Evolutionary conservation across 92 coral and sea anemone species (phyloP), one percentile per base, ranked within the genome.

Genomic region (Heteractis magnifica): DNA sequence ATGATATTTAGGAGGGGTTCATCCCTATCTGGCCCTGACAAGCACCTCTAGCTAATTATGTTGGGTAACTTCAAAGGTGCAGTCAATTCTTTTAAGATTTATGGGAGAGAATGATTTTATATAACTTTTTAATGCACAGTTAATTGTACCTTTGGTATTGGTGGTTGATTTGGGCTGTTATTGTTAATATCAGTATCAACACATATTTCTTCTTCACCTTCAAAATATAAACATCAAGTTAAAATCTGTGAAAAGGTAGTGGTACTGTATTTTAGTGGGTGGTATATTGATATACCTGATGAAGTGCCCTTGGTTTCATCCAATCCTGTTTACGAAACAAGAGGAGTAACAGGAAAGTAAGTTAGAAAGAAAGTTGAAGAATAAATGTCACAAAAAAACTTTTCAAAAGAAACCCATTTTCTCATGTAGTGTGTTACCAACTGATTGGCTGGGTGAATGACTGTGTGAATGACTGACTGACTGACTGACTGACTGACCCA

Each of bases 261-360:
- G 13, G 4, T 18, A 3, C 9, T 65, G 23, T 34, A 51, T 56
- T 64, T 49, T 20, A 19, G 49, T 41, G 9, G 12, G 12, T 20
- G 34, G n/a, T 7, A 8, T 26, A 11, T 4, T 65, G n/a, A 78
- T 55, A 26, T 75, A 88, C 91, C 91, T 52, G 91, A 78, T 11
- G 85, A 59, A 20, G 14, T 1, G 16, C 34, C 70, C 16, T 71
- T 81, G 18, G 91, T 56, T 49, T 75, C 81, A 56, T 88, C 91
- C 59, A 88, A 76, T 53, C 91, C 91, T 88, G 56, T 13, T 51
- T 58, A 74, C 58, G 4, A 51, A 3, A 62, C 18, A 56, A 21
- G 2, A 23, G 41, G 9, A 74, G 9, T 6, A 44, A 68, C 6
- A 68, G 49, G 49, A 68, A 68, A 8, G 4, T 5, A 23, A 62